Evolutionary conservation across 2,888 invertebrate genomes (phyloP).

Genomic region (Xestobium rufovillosum): DNA sequence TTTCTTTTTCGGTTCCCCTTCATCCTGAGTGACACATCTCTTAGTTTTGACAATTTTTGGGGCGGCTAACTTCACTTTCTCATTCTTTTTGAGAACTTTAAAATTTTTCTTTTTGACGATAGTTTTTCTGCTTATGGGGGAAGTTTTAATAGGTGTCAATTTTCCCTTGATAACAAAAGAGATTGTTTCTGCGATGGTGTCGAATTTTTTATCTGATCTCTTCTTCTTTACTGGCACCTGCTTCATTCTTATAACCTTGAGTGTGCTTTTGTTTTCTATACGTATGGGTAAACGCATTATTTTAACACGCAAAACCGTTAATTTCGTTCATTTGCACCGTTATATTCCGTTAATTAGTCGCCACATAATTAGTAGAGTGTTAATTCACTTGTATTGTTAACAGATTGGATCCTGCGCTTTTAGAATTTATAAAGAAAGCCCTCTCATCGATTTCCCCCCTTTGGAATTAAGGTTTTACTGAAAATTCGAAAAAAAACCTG

Average conservation of each 20-base stretch:
- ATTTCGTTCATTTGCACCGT: constrained; percentile 18
- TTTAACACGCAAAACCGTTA: no score
- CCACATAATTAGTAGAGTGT: constrained; percentile 3
- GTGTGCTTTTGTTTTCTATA: neutral
- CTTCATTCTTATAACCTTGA: constrained; percentile 13
- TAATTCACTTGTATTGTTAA: no score
- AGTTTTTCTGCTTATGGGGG: constrained; percentile 3
- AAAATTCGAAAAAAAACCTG: no score
- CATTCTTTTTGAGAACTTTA: constrained; percentile 7
- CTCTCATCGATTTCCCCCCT: constrained; percentile 34
- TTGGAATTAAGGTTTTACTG: no score
- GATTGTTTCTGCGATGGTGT: constrained; percentile 39
- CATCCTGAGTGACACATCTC: constrained; percentile 2
- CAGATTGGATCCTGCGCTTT: constrained; percentile 36
- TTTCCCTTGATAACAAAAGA: constrained; percentile 41
- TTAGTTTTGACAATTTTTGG: constrained; percentile 13
- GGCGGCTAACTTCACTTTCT: constrained; percentile 11
- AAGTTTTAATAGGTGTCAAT: constrained; percentile 34
- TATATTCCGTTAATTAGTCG: constrained; percentile 12
- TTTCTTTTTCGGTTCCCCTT: constrained; percentile 5
- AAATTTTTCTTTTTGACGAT: constrained; percentile 11
- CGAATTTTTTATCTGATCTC: constrained; percentile 31
- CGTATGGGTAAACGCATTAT: neutral
- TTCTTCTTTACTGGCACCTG: constrained; percentile 29
- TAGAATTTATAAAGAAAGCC: constrained; percentile 27